Conservation (phyloP, 1,140 invertebrate genomes). For the Vanessa tameamea region DNA sequence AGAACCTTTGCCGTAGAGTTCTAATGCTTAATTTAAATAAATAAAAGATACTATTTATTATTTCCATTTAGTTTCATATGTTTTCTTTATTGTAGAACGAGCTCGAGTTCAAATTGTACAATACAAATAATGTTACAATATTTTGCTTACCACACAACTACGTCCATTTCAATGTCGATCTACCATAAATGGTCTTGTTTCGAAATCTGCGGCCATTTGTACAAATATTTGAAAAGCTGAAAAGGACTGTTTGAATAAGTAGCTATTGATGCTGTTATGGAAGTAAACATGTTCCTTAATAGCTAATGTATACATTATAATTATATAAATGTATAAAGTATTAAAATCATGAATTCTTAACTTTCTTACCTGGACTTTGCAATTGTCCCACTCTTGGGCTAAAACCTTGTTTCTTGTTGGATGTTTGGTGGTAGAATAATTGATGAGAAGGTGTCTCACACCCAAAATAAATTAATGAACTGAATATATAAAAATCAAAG, state of each 20-base stretch:
- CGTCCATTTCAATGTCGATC: slow-evolving; percentile 55
- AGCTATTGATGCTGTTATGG: slow-evolving; percentile 11
- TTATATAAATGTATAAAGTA: too few relatives aligned
- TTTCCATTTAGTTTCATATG: slow-evolving; percentile 45
- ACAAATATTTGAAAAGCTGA: slow-evolving; percentile 45
- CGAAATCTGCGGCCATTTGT: slow-evolving; percentile 35
- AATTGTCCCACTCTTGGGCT: too few relatives aligned
- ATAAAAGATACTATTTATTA: slow-evolving; percentile 36
- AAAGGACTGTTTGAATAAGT: slow-evolving; percentile 32
- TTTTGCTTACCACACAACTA: slow-evolving; percentile 46
- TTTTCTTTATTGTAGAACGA: slow-evolving; percentile 45
- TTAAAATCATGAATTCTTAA: too few relatives aligned
- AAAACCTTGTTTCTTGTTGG: too few relatives aligned
- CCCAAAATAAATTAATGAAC: too few relatives aligned
- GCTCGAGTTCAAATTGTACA: slow-evolving; percentile 41
- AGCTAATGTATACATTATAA: too few relatives aligned
- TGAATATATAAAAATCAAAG: too few relatives aligned
- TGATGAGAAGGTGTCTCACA: too few relatives aligned
- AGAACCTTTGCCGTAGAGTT: slow-evolving; percentile 7
- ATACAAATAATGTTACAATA: slow-evolving; percentile 40
- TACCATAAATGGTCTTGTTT: slow-evolving; percentile 52
- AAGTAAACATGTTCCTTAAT: slow-evolving; percentile 1
- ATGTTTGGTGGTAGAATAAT: too few relatives aligned
- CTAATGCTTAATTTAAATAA: slow-evolving; percentile 41
- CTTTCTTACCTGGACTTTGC: too few relatives aligned